phyloP scores from a whole-genome alignment of 2,797 vertebrate species.

The Mareca penelope region DNA sequence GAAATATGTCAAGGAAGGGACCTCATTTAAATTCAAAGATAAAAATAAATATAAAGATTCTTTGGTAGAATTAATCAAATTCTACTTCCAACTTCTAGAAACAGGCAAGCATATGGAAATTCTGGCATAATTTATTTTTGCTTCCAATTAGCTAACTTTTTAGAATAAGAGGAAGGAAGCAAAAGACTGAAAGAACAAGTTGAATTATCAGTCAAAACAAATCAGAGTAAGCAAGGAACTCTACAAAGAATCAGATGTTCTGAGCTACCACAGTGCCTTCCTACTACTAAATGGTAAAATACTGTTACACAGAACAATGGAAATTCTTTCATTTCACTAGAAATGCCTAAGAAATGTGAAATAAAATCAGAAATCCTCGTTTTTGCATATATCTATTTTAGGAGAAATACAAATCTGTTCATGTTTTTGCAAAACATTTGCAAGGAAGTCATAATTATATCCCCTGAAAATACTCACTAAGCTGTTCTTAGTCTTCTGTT shows the following conservation, averaged over 20 bases:
- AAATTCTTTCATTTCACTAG: neutral
- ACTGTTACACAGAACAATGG: neutral
- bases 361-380: neutral
- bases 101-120: neutral
- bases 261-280: neutral
- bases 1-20: neutral
- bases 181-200: neutral
- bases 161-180: neutral
- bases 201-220: constrained; percentile 25
- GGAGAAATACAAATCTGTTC: neutral
- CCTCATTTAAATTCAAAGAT: neutral
- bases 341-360: neutral
- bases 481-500: neutral
- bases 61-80: neutral
- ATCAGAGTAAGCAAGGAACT: neutral
- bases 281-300: neutral
- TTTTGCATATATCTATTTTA: neutral
- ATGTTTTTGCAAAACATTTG: neutral
- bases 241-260: neutral
- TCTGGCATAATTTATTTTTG: neutral
- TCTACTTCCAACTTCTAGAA: neutral
- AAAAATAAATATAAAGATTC: neutral
- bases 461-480: neutral
- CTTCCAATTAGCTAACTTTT: neutral
- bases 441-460: neutral